Evolutionary conservation across 2,797 vertebrate species (phyloP).

Genomic region (Notolabrus celidotus): DNA sequence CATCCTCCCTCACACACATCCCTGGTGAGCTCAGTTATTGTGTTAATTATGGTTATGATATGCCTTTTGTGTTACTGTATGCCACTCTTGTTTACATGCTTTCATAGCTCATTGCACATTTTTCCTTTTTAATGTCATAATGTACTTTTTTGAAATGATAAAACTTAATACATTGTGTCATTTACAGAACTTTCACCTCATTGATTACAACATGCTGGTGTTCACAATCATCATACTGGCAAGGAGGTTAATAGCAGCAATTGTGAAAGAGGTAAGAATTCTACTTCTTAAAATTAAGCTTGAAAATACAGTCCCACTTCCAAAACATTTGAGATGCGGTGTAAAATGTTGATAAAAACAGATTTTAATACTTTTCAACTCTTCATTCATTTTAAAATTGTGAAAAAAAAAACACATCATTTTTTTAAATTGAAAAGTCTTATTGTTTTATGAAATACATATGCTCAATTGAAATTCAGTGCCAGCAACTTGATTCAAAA

Average conservation of each 20-base stretch:
- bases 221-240: conserved; percentile 96
- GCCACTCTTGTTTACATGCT: background rate
- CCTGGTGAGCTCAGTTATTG: conserved; percentile 85
- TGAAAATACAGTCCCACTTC: background rate
- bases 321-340: too few relatives aligned
- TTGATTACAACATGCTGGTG: conserved; percentile 98
- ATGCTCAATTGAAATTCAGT: too few relatives aligned
- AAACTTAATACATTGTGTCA: background rate
- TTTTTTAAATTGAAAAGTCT: too few relatives aligned
- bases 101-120: background rate
- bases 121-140: background rate
- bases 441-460: too few relatives aligned
- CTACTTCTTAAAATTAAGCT: background rate
- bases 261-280: conserved; percentile 95
- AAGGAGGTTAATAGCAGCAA: conserved; percentile 93
- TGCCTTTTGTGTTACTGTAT: too few relatives aligned
- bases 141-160: background rate
- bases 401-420: too few relatives aligned
- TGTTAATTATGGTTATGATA: background rate
- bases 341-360: too few relatives aligned
- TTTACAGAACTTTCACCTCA: conserved; percentile 97
- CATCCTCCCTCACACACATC: conserved; percentile 97
- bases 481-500: too few relatives aligned
- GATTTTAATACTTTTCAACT: background rate
- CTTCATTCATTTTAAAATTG: too few relatives aligned